phyloP scores from a whole-genome alignment of 2,888 invertebrate species.

The Drosophila birchii region DNA sequence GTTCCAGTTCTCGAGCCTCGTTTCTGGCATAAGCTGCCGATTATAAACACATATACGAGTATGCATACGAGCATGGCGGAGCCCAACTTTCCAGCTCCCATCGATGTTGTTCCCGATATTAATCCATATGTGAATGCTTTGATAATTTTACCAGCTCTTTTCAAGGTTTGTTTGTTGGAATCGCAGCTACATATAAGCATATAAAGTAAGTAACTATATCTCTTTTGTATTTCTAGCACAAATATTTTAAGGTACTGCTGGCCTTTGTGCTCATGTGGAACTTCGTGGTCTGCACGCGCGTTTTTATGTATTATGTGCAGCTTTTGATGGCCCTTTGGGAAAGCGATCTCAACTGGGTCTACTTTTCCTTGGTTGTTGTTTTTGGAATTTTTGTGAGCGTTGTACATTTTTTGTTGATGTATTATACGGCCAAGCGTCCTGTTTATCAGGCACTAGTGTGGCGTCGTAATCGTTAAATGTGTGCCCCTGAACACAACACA shows the following conservation, averaged over 20 bases:
- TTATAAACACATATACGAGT: accelerated
- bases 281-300: not conserved
- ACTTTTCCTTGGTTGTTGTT: not conserved
- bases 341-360: accelerated
- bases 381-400: accelerated
- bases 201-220: not conserved
- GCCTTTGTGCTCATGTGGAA: not conserved
- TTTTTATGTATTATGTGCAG: not conserved
- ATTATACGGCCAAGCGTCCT: not conserved
- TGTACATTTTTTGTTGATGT: not conserved
- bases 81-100: not conserved
- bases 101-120: not conserved
- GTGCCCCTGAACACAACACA: no score
- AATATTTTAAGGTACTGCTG: not conserved
- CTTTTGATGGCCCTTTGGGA: not conserved
- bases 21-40: not conserved
- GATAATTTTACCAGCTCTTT: not conserved
- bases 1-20: accelerated
- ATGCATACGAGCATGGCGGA: accelerated
- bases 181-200: not conserved
- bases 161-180: not conserved
- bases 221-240: not conserved
- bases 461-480: not conserved
- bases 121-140: not conserved
- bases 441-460: not conserved